These are phyloP conservation scores for Caerostris extrusa DNA, from an alignment of 1,140 invertebrate species.

Conservation along the genomic window DNA sequence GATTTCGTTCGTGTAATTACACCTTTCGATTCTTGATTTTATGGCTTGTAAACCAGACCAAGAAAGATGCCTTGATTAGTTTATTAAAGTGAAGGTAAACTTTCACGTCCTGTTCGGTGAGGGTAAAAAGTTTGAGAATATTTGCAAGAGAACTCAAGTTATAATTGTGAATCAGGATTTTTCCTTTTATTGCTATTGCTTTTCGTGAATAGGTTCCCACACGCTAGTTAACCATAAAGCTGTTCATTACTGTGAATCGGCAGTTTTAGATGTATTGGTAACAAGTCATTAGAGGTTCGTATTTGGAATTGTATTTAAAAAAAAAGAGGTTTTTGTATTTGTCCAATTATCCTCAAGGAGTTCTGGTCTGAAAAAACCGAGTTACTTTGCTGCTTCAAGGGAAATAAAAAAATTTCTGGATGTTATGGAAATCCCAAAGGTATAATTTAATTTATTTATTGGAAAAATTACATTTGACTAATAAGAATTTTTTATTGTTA, in stretches of 20 bases:
- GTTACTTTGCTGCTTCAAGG: too few relatives aligned
- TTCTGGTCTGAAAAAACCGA: neutral
- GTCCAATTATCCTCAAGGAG: neutral
- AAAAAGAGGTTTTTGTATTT: neutral
- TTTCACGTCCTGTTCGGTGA: neutral
- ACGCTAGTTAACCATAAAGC: conserved; percentile 56
- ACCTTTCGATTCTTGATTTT: conserved; percentile 11
- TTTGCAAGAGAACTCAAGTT: neutral
- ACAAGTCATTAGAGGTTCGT: neutral
- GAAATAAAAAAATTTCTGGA: too few relatives aligned
- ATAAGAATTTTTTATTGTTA: too few relatives aligned
- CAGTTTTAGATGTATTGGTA: neutral
- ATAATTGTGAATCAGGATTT: conserved; percentile 26
- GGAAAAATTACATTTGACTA: too few relatives aligned
- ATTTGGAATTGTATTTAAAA: neutral
- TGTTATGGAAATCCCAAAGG: too few relatives aligned
- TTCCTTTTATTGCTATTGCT: neutral
- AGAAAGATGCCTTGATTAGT: conserved; percentile 4
- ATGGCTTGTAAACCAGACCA: neutral
- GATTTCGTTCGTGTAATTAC: neutral
- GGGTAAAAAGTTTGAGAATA: neutral
- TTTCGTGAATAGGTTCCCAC: neutral
- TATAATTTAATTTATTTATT: too few relatives aligned
- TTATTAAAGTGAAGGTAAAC: conserved; percentile 42
- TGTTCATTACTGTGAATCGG: neutral